Conservation (phyloP, 2,797 vertebrate genomes). For the Neosilurus mollespiculum region DNA sequence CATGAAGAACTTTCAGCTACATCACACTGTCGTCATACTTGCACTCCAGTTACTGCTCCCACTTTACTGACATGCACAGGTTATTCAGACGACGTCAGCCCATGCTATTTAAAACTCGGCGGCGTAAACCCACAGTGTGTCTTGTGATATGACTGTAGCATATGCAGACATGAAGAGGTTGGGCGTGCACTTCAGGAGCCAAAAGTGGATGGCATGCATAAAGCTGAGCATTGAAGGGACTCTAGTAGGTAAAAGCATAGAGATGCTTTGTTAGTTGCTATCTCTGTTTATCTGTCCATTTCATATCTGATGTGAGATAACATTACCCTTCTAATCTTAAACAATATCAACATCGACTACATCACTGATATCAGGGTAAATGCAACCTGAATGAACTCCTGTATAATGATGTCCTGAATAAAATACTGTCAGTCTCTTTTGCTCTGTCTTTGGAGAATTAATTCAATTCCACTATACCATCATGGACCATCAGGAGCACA, state of each 20-base stretch:
- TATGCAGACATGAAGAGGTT: not conserved
- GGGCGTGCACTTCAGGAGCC: not conserved
- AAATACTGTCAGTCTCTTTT: not conserved
- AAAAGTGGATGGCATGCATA: too few relatives aligned
- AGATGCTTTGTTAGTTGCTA: not conserved
- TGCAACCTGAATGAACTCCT: not conserved
- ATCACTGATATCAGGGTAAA: not conserved
- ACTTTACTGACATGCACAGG: not conserved
- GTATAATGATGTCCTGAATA: not conserved
- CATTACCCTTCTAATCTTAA: not conserved
- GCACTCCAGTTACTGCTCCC: not conserved
- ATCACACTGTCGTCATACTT: not conserved
- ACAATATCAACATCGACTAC: not conserved
- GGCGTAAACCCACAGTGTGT: slow-evolving; percentile 5
- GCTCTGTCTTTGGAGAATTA: not conserved
- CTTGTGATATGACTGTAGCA: slow-evolving; percentile 9
- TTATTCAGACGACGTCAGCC: not conserved
- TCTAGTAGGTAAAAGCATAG: not conserved
- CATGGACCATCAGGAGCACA: not conserved
- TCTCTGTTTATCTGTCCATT: not conserved
- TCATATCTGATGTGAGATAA: not conserved
- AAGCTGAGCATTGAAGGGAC: not conserved
- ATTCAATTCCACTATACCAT: not conserved
- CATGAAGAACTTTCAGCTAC: not conserved
- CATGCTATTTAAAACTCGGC: slow-evolving; percentile 31